Evolutionary conservation across 2,113 vertebrate genomes (phyloP).

Genomic region (Esox niger): DNA sequence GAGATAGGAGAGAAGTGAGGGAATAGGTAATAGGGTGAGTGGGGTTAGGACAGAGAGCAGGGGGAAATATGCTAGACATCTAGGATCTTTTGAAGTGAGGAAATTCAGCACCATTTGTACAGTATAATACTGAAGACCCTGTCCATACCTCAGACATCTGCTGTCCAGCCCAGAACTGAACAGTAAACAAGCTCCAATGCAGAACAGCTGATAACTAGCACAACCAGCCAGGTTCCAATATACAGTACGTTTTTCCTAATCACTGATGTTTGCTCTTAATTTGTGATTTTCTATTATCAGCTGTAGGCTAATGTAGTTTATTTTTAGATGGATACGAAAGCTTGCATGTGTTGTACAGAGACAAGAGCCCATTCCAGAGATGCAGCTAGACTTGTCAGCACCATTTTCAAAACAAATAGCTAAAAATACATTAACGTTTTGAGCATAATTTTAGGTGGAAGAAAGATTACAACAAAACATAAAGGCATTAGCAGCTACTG

Average conservation of each 20-base stretch:
- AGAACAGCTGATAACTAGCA: conserved; percentile 1
- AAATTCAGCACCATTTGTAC: conserved; percentile 34
- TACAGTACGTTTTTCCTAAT: too few relatives aligned
- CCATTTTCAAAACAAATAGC: too few relatives aligned
- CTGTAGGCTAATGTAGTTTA: too few relatives aligned
- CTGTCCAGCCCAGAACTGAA: conserved; percentile 2
- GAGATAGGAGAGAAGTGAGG: not conserved
- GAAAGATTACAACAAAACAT: conserved; percentile 43
- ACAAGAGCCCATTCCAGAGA: too few relatives aligned
- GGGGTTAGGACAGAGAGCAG: not conserved
- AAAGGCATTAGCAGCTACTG: conserved; percentile 38
- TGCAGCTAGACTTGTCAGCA: too few relatives aligned
- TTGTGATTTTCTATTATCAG: too few relatives aligned
- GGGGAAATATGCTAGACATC: conserved; percentile 12
- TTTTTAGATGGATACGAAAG: too few relatives aligned
- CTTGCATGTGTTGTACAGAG: too few relatives aligned
- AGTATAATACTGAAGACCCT: conserved; percentile 24
- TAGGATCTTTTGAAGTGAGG: conserved; percentile 34
- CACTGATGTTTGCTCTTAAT: too few relatives aligned
- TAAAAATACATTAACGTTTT: too few relatives aligned
- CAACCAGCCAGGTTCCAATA: not conserved
- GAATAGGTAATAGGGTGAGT: not conserved
- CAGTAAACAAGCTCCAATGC: conserved; percentile 12
- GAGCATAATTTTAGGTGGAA: too few relatives aligned
- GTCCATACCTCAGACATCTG: not conserved